Evolutionary conservation across 2,113 vertebrate species (phyloP).

Genomic region (Burhinus bistriatus): DNA sequence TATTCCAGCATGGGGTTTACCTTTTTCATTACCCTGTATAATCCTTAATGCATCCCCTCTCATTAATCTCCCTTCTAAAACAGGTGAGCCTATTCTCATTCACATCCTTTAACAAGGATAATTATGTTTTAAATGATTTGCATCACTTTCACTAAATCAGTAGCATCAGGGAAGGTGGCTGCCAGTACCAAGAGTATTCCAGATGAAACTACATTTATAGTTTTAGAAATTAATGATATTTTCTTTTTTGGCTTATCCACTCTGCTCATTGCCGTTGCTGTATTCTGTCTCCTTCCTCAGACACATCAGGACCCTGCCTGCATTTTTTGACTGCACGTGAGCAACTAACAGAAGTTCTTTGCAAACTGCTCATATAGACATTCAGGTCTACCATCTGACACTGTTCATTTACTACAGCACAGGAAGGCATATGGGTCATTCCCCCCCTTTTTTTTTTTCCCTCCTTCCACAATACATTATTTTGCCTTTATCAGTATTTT

Average conservation of each 20-base stretch:
- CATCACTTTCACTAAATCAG: neutral
- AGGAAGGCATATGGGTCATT: neutral
- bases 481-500: neutral
- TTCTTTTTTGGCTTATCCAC: neutral
- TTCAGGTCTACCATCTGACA: neutral
- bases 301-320: neutral
- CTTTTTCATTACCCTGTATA: neutral
- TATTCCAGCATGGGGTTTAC: neutral
- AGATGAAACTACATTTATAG: neutral
- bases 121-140: neutral
- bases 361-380: neutral
- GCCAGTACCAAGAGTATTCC: neutral
- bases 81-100: neutral
- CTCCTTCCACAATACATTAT: neutral
- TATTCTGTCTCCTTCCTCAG: neutral
- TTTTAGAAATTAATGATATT: neutral
- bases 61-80: neutral
- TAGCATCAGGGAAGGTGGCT: neutral
- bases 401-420: neutral
- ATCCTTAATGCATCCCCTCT: neutral
- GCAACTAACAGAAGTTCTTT: neutral
- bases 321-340: neutral
- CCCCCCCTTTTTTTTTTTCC: accelerated
- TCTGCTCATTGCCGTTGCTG: neutral
- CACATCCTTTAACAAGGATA: neutral